These are phyloP conservation scores for Cepphus grylle DNA, from an alignment of 2,113 vertebrate genomes.

Conservation along the genomic window DNA sequence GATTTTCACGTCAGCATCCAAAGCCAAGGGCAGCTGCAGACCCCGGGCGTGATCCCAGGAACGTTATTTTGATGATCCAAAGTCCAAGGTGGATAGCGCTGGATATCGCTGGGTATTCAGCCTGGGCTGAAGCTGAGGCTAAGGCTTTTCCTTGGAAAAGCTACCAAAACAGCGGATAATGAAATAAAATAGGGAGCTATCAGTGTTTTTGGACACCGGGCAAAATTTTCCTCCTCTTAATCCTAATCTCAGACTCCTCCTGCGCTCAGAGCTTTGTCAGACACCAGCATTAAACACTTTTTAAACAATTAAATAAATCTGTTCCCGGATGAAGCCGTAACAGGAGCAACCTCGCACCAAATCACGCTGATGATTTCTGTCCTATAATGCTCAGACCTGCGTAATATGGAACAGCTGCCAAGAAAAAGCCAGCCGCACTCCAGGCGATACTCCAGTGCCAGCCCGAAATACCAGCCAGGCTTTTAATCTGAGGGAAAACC, in stretches of 20 bases:
- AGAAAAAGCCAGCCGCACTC: not conserved
- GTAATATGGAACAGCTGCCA: fast-evolving
- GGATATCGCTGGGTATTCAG: not conserved
- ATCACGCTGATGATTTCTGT: not conserved
- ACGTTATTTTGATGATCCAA: not conserved
- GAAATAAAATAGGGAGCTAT: not conserved
- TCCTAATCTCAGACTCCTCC: not conserved
- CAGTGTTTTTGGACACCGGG: fast-evolving
- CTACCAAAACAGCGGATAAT: not conserved
- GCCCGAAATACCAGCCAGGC: not conserved
- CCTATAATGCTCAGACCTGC: too few relatives aligned
- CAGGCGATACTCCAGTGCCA: too few relatives aligned
- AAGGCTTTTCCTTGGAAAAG: not conserved
- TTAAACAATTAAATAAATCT: not conserved
- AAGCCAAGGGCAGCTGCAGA: too few relatives aligned
- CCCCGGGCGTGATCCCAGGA: fast-evolving
- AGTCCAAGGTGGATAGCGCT: too few relatives aligned
- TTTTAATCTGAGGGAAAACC: not conserved
- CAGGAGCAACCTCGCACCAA: not conserved
- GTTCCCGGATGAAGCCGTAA: not conserved
- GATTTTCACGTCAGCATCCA: not conserved
- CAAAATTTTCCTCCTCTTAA: not conserved
- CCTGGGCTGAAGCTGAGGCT: not conserved
- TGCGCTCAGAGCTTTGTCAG: not conserved
- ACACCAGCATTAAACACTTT: not conserved